Conservation (phyloP, 2,797 vertebrate species). For the Alca torda region DNA sequence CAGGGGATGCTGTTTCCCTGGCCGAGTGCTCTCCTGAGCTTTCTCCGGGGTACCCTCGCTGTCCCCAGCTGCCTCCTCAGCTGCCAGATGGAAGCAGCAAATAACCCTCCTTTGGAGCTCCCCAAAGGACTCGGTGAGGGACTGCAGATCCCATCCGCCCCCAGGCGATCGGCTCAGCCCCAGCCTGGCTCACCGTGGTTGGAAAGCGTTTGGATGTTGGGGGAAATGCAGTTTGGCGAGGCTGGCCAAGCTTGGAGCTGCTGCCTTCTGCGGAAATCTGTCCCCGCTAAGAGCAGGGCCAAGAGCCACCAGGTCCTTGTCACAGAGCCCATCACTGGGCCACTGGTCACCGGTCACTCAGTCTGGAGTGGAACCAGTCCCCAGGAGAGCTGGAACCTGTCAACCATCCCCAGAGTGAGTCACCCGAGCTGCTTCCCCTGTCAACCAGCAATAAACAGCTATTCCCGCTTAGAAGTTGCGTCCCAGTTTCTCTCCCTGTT, state of each 20-base stretch:
- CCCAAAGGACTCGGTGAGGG: fast-evolving
- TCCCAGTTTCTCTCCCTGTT: slow-evolving; percentile 50
- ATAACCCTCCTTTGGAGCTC: neutral
- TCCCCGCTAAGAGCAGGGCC: neutral
- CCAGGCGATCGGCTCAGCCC: fast-evolving
- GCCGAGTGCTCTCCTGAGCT: neutral
- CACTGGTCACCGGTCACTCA: fast-evolving
- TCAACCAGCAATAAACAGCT: neutral
- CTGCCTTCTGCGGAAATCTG: neutral
- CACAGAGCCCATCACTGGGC: neutral
- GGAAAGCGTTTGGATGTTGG: neutral
- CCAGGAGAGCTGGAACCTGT: neutral
- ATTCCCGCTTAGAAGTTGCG: neutral
- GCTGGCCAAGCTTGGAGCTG: neutral
- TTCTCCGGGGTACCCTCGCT: neutral
- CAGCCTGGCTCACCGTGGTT: neutral
- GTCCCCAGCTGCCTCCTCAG: neutral
- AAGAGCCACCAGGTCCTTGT: neutral
- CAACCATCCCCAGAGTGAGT: fast-evolving
- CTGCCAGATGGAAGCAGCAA: neutral
- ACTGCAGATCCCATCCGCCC: neutral
- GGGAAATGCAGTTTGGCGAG: fast-evolving
- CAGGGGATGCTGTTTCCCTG: neutral
- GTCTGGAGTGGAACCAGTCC: neutral
- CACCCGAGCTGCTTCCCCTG: neutral